These are phyloP conservation scores for Nephila pilipes DNA, from an alignment of 1,140 invertebrate species.

Conservation along the genomic window DNA sequence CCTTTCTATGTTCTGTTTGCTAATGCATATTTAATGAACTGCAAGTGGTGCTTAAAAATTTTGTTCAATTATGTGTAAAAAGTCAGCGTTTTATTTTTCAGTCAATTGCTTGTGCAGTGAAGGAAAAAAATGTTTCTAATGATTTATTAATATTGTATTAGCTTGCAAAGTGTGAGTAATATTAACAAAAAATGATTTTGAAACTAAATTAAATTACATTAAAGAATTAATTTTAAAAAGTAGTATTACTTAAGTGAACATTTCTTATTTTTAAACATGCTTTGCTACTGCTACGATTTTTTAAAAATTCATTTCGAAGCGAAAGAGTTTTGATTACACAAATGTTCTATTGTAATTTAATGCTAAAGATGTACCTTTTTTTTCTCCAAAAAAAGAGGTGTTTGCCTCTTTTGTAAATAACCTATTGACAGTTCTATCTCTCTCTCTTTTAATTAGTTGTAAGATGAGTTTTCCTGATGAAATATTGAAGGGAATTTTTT, in stretches of 20 bases:
- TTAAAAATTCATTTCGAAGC: background rate
- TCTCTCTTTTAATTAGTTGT: too few relatives aligned
- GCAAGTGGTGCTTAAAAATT: background rate
- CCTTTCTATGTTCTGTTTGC: background rate
- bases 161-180: background rate
- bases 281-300: background rate
- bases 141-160: background rate
- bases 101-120: background rate
- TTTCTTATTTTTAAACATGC: background rate
- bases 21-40: background rate
- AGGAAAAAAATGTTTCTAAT: background rate
- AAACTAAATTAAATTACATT: background rate
- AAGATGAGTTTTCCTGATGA: too few relatives aligned
- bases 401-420: background rate
- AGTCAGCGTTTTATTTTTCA: background rate
- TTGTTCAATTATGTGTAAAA: background rate
- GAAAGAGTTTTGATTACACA: background rate
- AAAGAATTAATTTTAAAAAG: background rate
- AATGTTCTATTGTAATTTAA: background rate
- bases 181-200: background rate
- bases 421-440: too few relatives aligned
- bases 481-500: too few relatives aligned
- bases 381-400: background rate
- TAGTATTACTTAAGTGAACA: background rate
- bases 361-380: background rate